These are phyloP conservation scores for Myopa testacea DNA, from an alignment of 2,888 invertebrate genomes.

Conservation along the genomic window DNA sequence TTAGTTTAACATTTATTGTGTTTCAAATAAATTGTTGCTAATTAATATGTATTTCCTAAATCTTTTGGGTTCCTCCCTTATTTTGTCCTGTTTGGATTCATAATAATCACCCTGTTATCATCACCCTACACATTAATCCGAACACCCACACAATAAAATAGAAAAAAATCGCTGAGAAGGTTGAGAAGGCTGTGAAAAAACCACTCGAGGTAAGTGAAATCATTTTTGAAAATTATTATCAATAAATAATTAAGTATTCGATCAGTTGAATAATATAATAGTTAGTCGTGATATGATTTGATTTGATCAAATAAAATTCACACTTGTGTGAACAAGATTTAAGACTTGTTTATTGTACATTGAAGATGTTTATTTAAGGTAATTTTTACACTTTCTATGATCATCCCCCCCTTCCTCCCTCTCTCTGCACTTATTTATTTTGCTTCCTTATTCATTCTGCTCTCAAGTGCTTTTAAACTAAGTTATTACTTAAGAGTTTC, in stretches of 20 bases:
- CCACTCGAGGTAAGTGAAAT: constrained; percentile 43
- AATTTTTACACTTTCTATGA: not conserved
- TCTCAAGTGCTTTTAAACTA: too few species aligned
- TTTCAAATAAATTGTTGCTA: not conserved
- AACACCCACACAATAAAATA: constrained; percentile 16
- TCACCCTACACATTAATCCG: constrained; percentile 16
- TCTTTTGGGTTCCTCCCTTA: constrained; percentile 2
- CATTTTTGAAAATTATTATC: not conserved
- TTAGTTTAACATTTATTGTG: too few species aligned
- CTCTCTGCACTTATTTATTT: constrained; percentile 20
- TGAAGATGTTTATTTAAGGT: too few species aligned
- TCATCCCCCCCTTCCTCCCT: not conserved
- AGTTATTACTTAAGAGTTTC: too few species aligned
- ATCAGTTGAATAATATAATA: too few species aligned
- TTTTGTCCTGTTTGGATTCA: not conserved
- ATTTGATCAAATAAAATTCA: too few species aligned
- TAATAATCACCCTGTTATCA: not conserved
- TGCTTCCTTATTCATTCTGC: too few species aligned
- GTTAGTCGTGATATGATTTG: too few species aligned
- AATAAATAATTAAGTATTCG: too few species aligned
- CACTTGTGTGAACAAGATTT: too few species aligned
- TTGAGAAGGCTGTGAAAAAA: constrained; percentile 26
- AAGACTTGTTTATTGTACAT: too few species aligned
- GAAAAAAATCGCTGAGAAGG: constrained; percentile 41
- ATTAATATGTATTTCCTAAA: not conserved